Conservation (phyloP, 2,113 vertebrate genomes). For the Tyrannus savana region DNA sequence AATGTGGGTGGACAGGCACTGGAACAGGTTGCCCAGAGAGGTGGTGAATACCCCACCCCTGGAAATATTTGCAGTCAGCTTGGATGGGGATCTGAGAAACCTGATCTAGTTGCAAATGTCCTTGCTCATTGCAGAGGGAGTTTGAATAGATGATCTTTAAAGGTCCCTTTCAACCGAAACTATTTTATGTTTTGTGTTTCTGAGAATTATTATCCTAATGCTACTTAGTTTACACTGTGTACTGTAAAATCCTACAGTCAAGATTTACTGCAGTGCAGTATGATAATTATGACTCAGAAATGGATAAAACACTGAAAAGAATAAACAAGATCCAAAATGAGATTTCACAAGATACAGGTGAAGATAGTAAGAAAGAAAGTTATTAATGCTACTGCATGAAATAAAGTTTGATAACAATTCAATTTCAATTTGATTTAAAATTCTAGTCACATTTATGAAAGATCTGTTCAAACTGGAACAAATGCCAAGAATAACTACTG, state of each 20-base stretch:
- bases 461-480: background rate
- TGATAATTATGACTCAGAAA: background rate
- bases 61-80: background rate
- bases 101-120: background rate
- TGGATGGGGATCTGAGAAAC: background rate
- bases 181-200: background rate
- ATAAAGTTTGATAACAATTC: background rate
- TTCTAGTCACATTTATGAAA: background rate
- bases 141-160: background rate
- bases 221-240: background rate
- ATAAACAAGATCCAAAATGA: background rate
- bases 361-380: background rate
- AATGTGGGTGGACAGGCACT: background rate
- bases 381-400: background rate
- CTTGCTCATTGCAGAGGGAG: background rate
- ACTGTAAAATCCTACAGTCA: background rate
- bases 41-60: no score
- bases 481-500: background rate
- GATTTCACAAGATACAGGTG: background rate
- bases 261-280: background rate
- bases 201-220: background rate
- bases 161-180: background rate
- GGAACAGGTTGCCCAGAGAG: background rate
- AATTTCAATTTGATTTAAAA: background rate
- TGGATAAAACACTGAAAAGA: background rate